Base-by-base conservation (phyloP, 2,113 vertebrate species). In the Hippocampus mohnikei region DNA sequence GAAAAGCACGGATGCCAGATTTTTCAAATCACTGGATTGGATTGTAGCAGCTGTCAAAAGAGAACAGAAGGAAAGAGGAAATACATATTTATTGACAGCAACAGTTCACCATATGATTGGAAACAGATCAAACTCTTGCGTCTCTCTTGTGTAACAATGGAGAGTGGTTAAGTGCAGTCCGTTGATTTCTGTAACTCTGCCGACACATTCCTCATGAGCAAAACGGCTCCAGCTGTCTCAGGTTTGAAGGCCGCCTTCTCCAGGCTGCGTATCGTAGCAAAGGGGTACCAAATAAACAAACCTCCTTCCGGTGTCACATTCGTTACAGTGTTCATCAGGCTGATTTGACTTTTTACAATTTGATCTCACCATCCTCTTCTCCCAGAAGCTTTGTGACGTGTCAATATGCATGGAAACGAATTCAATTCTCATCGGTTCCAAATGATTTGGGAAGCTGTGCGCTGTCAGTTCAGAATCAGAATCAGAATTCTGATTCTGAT, bases 1-100 rank as follows among this genome's bases (percentile, higher is more conserved):
- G 53, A 72, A 84, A 86, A 86, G 86, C 82, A 53, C 4, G 87
- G 86, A 73, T 18, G 29, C 7, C 21, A 21, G 56, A 64, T 71
- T 65, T 23, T 10, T 5, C 53, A 2, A 2, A 12, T 15, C 40
- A 48, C 63, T 70, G 81, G 76, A 83, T 12, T 5, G 59, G 77
- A 76, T 65, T 75, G 23, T 33, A 62, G 69, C 61, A 66, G 58
- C 61, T 66, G 68, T 70, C 71, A 37, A 37, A 37, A 37, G 33
- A 37, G 33, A 37, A 33, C 18, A 70, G 29, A 56, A 29, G n/a
- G 40, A n/a, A 13, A n/a, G 50, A 78, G 52, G 1, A 69, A 65
- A 71, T 71, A 59, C 44, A 69, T 20, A 74, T 68, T 25, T 20
- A 74, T 68, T 25, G 46, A 63, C 64, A 80, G 73, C 67, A 20